Percentiles rank a stretch among this genome's conserved stretches.
Conservation (phyloP, 2,797 vertebrate genomes). For the Gymnothorax reevesii region DNA sequence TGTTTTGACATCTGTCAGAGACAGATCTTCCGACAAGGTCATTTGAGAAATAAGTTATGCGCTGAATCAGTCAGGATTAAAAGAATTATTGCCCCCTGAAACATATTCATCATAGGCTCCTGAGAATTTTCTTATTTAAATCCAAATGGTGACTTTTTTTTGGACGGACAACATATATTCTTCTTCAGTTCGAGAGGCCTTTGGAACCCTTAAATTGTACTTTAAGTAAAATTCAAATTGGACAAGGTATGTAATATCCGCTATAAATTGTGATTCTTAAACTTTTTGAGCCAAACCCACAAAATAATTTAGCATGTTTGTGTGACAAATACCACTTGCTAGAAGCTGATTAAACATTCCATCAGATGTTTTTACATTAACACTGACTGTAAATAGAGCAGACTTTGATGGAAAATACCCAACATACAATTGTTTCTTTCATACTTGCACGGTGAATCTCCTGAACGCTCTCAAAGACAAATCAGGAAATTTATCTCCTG, state of each 20-base stretch:
- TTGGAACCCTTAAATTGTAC: constrained; percentile 1
- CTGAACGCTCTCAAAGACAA: neutral
- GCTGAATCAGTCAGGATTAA: too few relatives aligned
- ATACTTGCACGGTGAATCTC: neutral
- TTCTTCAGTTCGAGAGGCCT: neutral
- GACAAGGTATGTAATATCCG: neutral
- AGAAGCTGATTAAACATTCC: neutral
- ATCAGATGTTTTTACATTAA: neutral
- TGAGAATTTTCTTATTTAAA: too few relatives aligned
- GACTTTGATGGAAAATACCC: neutral
- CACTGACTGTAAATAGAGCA: neutral
- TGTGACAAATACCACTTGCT: neutral
- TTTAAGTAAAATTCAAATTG: neutral
- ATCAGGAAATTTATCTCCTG: neutral
- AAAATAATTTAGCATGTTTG: neutral
- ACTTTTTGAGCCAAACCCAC: neutral
- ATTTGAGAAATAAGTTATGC: too few relatives aligned
- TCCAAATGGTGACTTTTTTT: too few relatives aligned
- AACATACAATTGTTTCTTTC: neutral
- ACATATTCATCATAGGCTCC: too few relatives aligned
- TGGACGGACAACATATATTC: neutral
- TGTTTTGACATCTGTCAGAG: too few relatives aligned
- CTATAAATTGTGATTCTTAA: neutral
- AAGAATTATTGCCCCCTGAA: too few relatives aligned
- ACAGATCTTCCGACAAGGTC: too few relatives aligned